Conservation (phyloP, 2,888 invertebrate genomes). For the Himalopsyche japonica region DNA sequence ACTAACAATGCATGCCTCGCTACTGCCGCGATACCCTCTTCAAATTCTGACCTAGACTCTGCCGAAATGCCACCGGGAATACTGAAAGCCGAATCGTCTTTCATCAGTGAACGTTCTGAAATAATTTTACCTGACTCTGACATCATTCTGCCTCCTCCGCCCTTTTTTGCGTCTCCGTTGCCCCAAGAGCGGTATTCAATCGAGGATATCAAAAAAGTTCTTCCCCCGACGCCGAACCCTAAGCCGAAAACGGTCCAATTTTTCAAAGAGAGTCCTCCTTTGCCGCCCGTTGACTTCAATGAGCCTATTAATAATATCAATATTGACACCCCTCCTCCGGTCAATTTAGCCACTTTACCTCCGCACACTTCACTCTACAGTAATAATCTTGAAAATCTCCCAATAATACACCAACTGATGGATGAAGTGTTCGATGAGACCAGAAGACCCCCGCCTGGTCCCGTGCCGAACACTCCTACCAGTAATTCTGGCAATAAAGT, state of each 20-base stretch:
- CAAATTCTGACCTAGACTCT: background rate
- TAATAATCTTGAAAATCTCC: background rate
- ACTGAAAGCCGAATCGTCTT: slow-evolving; percentile 29
- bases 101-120: slow-evolving; percentile 29
- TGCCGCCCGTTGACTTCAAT: slow-evolving; percentile 46
- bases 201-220: slow-evolving; percentile 36
- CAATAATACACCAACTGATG: background rate
- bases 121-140: slow-evolving; percentile 34
- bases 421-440: slow-evolving; percentile 20
- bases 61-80: slow-evolving; percentile 10
- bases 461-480: background rate
- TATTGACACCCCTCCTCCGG: slow-evolving; percentile 53
- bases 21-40: background rate
- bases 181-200: slow-evolving; percentile 16
- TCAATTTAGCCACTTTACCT: slow-evolving; percentile 56
- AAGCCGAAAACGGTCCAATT: slow-evolving; percentile 5
- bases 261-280: slow-evolving; percentile 44
- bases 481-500: background rate
- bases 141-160: slow-evolving; percentile 37
- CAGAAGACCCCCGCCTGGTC: background rate
- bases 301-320: slow-evolving; percentile 53
- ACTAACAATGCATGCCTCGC: slow-evolving; percentile 32
- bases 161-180: slow-evolving; percentile 24
- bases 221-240: slow-evolving; percentile 52
- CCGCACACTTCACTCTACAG: slow-evolving; percentile 39